Base-by-base conservation (phyloP, 2,888 invertebrate species). In the Xanthostigma xanthostigma region DNA sequence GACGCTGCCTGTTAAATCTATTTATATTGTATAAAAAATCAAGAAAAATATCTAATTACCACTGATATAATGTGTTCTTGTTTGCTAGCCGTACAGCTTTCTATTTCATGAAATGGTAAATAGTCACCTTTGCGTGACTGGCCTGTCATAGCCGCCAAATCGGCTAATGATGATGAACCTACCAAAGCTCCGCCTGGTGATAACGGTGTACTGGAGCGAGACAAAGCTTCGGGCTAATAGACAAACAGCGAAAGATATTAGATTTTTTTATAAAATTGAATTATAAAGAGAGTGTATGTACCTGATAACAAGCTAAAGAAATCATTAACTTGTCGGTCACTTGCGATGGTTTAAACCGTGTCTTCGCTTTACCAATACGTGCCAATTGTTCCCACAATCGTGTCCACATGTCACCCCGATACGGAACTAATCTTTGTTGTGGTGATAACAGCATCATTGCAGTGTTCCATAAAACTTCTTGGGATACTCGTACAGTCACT, bases 41-140 rank as follows among this genome's bases (percentile, higher is more conserved):
- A 50, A 13, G 39, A n/a, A 9, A 36, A 13, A 46, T 35, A 40
- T 33, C 3, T 27, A 61, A 74, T 68, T 57, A 85, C 85, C 62
- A 89, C 89, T 9, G 89, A 88, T 40, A 89, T 84, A 39, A 90
- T 81, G 62, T 89, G 89, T 59, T 90, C 90, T 65, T 90, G 88
- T 58, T 86, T 86, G 57, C 87, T 87, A 11, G 89, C 89, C 3
- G 90, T 89, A 62, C 89, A 89, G 39, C 82, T 83, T 65, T 90
- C 89, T 11, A 81, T 72, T 65, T 90, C 90, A 51, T 81, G 73
- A 68, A 90, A 90, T 0, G 89, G 90, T 57, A 90, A 67, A 50
- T 75, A 63, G 59, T 81, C 81, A 51, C 68, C 70, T 57, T 57
- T 64, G 14, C 65, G 68, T 50, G 62, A 64, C 39, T 73, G 71